These are phyloP conservation scores for Cybosia mesomella DNA, from an alignment of 2,888 invertebrate genomes.

Conservation along the genomic window DNA sequence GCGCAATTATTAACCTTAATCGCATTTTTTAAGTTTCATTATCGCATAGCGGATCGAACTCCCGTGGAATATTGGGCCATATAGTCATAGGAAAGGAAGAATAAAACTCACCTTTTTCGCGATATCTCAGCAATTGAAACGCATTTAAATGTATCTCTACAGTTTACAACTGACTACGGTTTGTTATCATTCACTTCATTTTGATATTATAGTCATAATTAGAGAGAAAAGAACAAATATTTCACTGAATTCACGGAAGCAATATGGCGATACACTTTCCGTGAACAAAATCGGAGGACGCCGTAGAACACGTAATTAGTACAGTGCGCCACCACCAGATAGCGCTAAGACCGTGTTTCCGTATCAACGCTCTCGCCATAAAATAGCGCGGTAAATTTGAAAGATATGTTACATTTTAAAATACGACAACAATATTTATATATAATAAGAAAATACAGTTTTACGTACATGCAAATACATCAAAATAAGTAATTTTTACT, in stretches of 20 bases:
- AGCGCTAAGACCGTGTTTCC: constrained; percentile 73
- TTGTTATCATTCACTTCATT: constrained; percentile 81
- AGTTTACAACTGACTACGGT: constrained; percentile 67
- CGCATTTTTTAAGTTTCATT: constrained; percentile 88
- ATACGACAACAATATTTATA: neutral
- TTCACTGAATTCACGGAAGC: constrained; percentile 85
- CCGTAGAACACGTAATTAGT: constrained; percentile 85
- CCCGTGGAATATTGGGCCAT: constrained; percentile 88
- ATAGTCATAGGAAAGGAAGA: constrained; percentile 85
- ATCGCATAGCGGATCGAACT: constrained; percentile 88
- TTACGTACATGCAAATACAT: neutral
- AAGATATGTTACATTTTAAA: neutral
- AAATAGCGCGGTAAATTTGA: constrained; percentile 58
- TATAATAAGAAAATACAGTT: neutral
- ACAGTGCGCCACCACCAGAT: constrained; percentile 83
- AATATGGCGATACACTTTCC: constrained; percentile 87
- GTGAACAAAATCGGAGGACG: constrained; percentile 87
- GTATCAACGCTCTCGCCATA: constrained; percentile 73
- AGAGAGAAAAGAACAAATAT: constrained; percentile 83
- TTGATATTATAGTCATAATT: constrained; percentile 85
- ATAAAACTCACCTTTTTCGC: constrained; percentile 85
- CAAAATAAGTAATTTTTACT: no score
- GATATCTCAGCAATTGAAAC: constrained; percentile 64
- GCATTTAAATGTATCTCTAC: constrained; percentile 68
- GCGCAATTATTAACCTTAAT: constrained; percentile 88